Conservation (phyloP, 2,888 invertebrate species). For the Saturnia pavonia region DNA sequence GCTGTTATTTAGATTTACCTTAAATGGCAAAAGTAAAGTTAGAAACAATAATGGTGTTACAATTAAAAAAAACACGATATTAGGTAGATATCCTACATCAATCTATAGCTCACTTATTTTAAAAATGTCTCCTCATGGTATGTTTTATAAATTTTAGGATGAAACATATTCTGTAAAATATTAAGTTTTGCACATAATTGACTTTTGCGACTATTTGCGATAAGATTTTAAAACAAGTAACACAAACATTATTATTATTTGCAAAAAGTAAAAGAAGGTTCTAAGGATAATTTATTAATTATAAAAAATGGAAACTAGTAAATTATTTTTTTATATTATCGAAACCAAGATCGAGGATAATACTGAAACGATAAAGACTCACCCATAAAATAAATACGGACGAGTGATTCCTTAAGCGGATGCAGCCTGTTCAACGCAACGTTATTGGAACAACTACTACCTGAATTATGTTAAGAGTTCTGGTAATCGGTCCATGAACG, state of each 20-base stretch:
- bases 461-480: slow-evolving; percentile 47
- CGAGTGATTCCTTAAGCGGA: slow-evolving; percentile 50
- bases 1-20: not conserved
- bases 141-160: too few relatives aligned
- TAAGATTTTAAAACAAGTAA: too few relatives aligned
- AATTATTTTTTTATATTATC: too few relatives aligned
- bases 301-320: too few relatives aligned
- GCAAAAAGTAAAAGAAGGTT: too few relatives aligned
- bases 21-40: not conserved
- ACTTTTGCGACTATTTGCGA: too few relatives aligned
- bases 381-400: slow-evolving; percentile 60
- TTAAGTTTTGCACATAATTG: too few relatives aligned
- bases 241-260: too few relatives aligned
- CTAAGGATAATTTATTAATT: too few relatives aligned
- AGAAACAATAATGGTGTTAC: not conserved
- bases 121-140: too few relatives aligned
- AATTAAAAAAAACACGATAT: not conserved
- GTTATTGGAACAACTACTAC: slow-evolving; percentile 43
- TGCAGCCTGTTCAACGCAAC: slow-evolving; percentile 48
- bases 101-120: not conserved
- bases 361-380: slow-evolving; percentile 40
- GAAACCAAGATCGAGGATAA: not conserved
- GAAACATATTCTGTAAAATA: too few relatives aligned
- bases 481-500: slow-evolving; percentile 42
- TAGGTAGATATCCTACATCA: not conserved